phyloP scores from a whole-genome alignment of 2,797 vertebrate species.

The Catostomus latipinnis region DNA sequence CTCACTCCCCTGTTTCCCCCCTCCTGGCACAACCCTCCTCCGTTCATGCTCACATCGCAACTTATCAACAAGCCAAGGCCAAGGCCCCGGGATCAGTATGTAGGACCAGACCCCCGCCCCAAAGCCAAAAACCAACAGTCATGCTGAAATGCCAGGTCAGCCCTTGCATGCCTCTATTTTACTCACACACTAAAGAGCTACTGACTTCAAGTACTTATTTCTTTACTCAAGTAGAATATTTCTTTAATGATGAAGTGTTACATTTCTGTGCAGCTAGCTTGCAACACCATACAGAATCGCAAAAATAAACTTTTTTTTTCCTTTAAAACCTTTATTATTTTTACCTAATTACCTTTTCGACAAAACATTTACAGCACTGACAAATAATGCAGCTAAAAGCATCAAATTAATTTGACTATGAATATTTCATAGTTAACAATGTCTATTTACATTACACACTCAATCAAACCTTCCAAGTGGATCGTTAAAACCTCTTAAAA shows the following conservation, averaged over 20 bases:
- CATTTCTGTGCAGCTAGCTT: too few species aligned
- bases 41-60: constrained; percentile 75
- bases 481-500: constrained; percentile 34
- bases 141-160: constrained; percentile 26
- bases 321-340: too few species aligned
- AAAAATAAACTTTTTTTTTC: too few species aligned
- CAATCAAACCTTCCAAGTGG: constrained; percentile 25
- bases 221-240: too few species aligned
- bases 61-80: constrained; percentile 82
- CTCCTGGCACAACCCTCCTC: constrained; percentile 46
- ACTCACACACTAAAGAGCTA: background rate
- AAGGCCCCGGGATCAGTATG: constrained; percentile 74
- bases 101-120: constrained; percentile 60
- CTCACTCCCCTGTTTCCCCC: constrained; percentile 70
- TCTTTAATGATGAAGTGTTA: too few species aligned
- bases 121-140: constrained; percentile 54
- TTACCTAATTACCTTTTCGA: background rate
- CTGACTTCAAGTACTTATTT: too few species aligned
- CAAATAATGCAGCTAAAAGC: constrained; percentile 45
- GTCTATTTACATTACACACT: constrained; percentile 27
- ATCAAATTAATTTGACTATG: constrained; percentile 16
- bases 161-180: background rate
- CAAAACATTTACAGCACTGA: constrained; percentile 3
- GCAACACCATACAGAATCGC: too few species aligned
- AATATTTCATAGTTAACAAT: constrained; percentile 35